Evolutionary conservation across 2,797 vertebrate species (phyloP).

Genomic region (Artibeus lituratus): DNA sequence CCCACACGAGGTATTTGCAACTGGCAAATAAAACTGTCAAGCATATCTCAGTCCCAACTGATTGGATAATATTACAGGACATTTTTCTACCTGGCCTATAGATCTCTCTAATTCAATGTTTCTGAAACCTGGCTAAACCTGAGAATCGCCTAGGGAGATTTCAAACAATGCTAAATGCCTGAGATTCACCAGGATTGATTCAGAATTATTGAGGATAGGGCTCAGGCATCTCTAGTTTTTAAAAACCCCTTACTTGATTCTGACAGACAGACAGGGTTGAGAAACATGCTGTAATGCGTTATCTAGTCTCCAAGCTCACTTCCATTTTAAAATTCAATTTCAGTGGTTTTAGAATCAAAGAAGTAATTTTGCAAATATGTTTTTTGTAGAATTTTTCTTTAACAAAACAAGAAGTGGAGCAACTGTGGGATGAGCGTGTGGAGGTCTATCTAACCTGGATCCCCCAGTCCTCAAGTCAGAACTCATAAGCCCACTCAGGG

Average conservation of each 20-base stretch:
- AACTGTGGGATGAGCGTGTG: background rate
- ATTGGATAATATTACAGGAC: background rate
- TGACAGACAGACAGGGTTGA: background rate
- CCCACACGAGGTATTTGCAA: background rate
- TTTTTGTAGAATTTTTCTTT: background rate
- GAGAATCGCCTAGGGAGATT: background rate
- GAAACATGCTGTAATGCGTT: background rate
- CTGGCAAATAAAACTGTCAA: background rate
- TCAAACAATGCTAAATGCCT: background rate
- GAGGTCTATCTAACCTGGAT: background rate
- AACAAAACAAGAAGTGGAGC: background rate
- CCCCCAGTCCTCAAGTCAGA: background rate
- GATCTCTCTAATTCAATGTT: background rate
- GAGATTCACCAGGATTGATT: background rate
- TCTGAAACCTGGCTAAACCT: background rate
- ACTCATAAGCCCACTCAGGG: background rate
- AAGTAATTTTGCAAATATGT: background rate
- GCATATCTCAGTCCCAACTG: background rate
- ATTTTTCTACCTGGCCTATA: background rate
- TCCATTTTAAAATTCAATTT: slow-evolving; percentile 7
- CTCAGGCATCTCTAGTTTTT: background rate
- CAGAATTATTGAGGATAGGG: background rate
- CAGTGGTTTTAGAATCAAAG: background rate
- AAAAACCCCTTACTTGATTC: background rate
- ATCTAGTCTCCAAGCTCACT: background rate